Percentiles rank a stretch among this genome's conserved stretches.
phyloP scores from a whole-genome alignment of 2,888 invertebrate species.

The Diarsia dahlii region DNA sequence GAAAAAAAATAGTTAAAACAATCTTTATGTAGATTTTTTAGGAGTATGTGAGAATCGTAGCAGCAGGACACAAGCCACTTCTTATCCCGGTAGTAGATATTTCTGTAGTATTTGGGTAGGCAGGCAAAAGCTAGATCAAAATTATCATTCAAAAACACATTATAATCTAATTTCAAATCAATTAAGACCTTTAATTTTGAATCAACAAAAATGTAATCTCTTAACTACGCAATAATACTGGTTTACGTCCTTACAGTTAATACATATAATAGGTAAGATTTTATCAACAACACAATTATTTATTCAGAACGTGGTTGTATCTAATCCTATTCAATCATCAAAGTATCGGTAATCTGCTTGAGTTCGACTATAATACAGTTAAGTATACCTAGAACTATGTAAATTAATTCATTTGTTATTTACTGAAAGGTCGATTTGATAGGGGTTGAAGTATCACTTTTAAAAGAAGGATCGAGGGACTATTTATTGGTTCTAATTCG shows the following conservation, averaged over 20 bases:
- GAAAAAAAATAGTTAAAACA: neutral
- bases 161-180: neutral
- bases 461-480: neutral
- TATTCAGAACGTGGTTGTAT: constrained; percentile 33
- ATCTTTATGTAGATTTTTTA: neutral
- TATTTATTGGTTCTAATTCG: neutral
- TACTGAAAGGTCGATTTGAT: constrained; percentile 4
- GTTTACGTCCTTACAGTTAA: neutral
- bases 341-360: constrained; percentile 39
- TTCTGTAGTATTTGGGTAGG: neutral
- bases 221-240: neutral
- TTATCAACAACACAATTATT: constrained; percentile 17
- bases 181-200: neutral
- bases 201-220: neutral
- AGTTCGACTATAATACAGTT: constrained; percentile 31
- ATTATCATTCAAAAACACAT: neutral
- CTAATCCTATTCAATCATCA: constrained; percentile 33
- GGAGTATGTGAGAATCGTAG: too few species aligned
- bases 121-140: neutral
- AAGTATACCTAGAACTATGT: constrained; percentile 25
- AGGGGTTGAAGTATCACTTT: constrained; percentile 4
- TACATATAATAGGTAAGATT: constrained; percentile 2
- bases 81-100: neutral
- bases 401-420: constrained; percentile 43
- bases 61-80: neutral